Percentiles rank a stretch among this genome's conserved stretches.
Evolutionary conservation across 2,797 vertebrate genomes (phyloP).

Genomic region (Scyliorhinus canicula): DNA sequence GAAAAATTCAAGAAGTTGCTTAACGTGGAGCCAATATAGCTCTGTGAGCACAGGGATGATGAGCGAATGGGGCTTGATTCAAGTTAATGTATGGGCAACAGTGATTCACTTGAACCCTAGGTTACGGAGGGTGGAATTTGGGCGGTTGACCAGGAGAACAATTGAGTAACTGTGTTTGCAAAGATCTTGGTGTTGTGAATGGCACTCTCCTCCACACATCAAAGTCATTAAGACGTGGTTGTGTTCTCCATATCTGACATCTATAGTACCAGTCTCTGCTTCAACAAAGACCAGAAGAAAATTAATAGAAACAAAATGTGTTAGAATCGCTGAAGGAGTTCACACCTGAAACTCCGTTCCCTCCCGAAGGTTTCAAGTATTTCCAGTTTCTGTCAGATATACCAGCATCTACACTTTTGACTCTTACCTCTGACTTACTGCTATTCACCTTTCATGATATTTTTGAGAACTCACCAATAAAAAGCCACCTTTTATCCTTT

Average conservation of each 20-base stretch:
- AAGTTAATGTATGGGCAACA: no score
- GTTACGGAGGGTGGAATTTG: no score
- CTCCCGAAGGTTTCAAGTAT: not conserved
- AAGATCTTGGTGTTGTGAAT: not conserved
- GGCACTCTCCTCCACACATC: not conserved
- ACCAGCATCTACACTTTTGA: not conserved
- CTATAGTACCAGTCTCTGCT: not conserved
- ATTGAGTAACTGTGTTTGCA: not conserved
- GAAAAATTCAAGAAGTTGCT: no score
- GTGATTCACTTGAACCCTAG: no score
- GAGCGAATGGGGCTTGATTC: no score
- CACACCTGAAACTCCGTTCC: no score
- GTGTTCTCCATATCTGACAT: not conserved
- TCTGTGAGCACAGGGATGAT: no score
- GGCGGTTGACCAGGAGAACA: no score
- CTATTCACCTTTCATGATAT: not conserved
- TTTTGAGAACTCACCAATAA: not conserved
- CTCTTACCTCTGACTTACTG: not conserved
- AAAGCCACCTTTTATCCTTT: not conserved
- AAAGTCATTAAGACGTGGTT: not conserved
- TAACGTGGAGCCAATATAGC: no score
- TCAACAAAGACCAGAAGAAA: not conserved
- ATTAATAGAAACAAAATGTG: not conserved
- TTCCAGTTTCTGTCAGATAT: not conserved
- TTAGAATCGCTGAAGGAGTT: no score